Evolutionary conservation across 2,888 invertebrate species (phyloP).

Genomic region (Zygothrica quintamaculata): DNA sequence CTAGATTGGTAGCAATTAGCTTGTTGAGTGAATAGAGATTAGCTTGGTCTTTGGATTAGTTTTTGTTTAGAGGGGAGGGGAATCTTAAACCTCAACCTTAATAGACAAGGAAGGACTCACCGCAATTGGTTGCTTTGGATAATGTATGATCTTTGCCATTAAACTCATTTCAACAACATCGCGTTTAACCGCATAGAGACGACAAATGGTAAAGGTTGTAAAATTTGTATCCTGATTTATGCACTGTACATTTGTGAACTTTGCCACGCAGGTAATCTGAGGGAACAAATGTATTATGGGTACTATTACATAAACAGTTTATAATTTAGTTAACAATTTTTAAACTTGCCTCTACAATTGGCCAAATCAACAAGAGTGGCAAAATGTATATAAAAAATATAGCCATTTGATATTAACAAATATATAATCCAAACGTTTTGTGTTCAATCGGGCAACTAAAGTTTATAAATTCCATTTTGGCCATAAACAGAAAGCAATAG

Average conservation of each 20-base stretch:
- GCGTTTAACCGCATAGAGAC: constrained; percentile 66
- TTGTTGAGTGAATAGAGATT: too few relatives aligned
- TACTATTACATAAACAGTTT: not conserved
- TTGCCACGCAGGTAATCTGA: constrained; percentile 60
- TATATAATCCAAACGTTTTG: not conserved
- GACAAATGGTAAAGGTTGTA: constrained; percentile 55
- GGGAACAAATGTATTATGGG: not conserved
- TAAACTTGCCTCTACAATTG: constrained; percentile 53
- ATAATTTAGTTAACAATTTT: not conserved
- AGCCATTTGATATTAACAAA: constrained; percentile 28
- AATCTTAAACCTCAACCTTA: too few relatives aligned
- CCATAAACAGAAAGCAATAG: constrained; percentile 1
- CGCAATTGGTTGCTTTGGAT: constrained; percentile 53
- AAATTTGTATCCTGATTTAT: constrained; percentile 49
- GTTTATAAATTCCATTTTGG: not conserved
- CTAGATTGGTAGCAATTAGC: too few relatives aligned
- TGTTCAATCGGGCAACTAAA: constrained; percentile 9
- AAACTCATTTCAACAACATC: constrained; percentile 70
- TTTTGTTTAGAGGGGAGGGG: too few relatives aligned
- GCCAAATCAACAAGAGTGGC: constrained; percentile 34
- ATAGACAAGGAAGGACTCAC: too few relatives aligned
- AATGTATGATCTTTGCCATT: constrained; percentile 35
- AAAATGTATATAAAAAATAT: constrained; percentile 23
- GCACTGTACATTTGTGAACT: constrained; percentile 74
- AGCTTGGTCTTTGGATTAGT: too few relatives aligned